Evolutionary conservation across 2,113 vertebrate genomes (phyloP).

Genomic region (Galemys pyrenaicus): DNA sequence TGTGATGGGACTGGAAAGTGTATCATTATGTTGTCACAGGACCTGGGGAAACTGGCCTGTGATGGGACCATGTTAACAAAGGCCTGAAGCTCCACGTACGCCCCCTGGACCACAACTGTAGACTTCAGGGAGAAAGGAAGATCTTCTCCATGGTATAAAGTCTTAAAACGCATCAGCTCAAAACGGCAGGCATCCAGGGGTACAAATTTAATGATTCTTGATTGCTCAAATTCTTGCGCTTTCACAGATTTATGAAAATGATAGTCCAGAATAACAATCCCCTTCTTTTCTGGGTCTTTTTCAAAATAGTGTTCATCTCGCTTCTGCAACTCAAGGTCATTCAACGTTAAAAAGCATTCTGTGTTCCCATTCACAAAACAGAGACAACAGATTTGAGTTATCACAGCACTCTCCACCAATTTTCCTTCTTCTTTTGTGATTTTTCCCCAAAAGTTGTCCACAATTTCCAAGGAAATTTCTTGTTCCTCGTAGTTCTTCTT

Average conservation of each 20-base stretch:
- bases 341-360: conserved; percentile 95
- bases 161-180: conserved; percentile 95
- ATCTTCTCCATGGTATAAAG: conserved; percentile 82
- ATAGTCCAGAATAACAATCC: conserved; percentile 91
- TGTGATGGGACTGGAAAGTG: conserved; percentile 93
- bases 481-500: conserved; percentile 93
- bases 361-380: conserved; percentile 91
- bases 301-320: conserved; percentile 88
- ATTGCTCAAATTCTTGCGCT: conserved; percentile 88
- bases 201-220: conserved; percentile 90
- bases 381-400: conserved; percentile 93
- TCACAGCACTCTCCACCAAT: conserved; percentile 86
- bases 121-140: conserved; percentile 95
- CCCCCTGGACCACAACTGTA: conserved; percentile 93
- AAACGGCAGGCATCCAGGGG: conserved; percentile 92
- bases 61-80: conserved; percentile 91
- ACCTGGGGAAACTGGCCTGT: conserved; percentile 76
- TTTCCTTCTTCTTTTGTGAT: conserved; percentile 90
- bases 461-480: conserved; percentile 93
- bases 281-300: conserved; percentile 85
- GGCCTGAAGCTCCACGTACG: conserved; percentile 94
- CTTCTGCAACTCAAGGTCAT: conserved; percentile 91
- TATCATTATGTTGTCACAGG: conserved; percentile 93
- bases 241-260: conserved; percentile 93
- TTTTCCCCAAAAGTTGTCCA: conserved; percentile 93